Evolutionary conservation across 2,113 vertebrate genomes (phyloP), one percentile per base, ranked within the genome.

Genomic region (Oriolus oriolus): DNA sequence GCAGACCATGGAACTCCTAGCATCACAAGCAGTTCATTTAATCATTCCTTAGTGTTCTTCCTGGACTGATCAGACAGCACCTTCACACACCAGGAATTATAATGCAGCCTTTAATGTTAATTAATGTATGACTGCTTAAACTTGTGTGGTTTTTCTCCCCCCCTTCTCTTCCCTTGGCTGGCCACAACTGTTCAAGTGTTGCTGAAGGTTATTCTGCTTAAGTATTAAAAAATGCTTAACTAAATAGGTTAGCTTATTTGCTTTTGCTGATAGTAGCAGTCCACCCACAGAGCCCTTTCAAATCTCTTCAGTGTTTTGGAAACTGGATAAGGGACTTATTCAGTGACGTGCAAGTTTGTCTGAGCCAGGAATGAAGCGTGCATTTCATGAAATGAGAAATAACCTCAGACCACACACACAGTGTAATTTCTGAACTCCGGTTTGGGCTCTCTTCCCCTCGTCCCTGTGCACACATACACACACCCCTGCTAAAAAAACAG

Each of bases 281-380:
- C 95, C 96, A 95, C 97, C 97, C 97, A 97, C 95, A 94, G 96
- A 96, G 96, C 68, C 80, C 89, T 97, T 98, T 98, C 96, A 97
- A 97, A 95, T 93, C 94, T 87, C 93, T 59, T 87, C 92, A 93
- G 94, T 97, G 96, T 97, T 97, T 97, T 97, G 97, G 96, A 97
- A 98, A 97, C 96, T 95, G 98, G 98, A 98, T 98, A 98, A 98
- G 98, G 97, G 95, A 94, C 96, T 97, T 97, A 98, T 98, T 98
- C 96, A 98, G 94, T 95, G 97, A 98, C 84, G 23, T 70, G 96
- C 65, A 95, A 95, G 93, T 97, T 91, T 91, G 93, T 87, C 71
- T 16, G 90, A 97, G 97, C 97, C 97, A 97, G 92, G 97, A 98
- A 98, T 92, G 95, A 98, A 97, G 97, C 91, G 5, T 37, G 95